Evolutionary conservation across 2,113 vertebrate species (phyloP).

Genomic region (Sinocyclocheilus anophthalmus): DNA sequence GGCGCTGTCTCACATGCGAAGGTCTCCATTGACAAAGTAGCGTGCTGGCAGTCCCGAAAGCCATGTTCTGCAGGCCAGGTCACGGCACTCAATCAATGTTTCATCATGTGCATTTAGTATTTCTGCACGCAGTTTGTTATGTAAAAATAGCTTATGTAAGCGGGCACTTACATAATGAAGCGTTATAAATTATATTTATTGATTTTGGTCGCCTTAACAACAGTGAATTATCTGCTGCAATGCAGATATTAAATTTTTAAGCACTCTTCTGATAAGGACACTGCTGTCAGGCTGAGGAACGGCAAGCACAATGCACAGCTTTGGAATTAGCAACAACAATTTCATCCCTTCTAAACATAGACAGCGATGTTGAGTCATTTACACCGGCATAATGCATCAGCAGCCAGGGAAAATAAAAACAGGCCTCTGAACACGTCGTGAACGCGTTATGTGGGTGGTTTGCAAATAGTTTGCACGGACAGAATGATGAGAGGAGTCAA

Average conservation of each 20-base stretch:
- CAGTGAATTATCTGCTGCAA: slow-evolving; percentile 71
- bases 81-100: slow-evolving; percentile 33
- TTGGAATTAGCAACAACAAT: slow-evolving; percentile 70
- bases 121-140: slow-evolving; percentile 50
- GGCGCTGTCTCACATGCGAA: slow-evolving; percentile 22
- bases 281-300: slow-evolving; percentile 55
- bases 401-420: slow-evolving; percentile 12
- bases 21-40: slow-evolving; percentile 19
- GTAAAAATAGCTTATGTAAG: slow-evolving; percentile 67
- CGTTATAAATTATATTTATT: slow-evolving; percentile 68
- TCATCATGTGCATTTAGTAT: slow-evolving; percentile 32
- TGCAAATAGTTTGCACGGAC: slow-evolving; percentile 47
- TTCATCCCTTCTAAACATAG: slow-evolving; percentile 58
- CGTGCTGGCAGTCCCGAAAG: neutral
- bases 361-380: slow-evolving; percentile 58
- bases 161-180: slow-evolving; percentile 58
- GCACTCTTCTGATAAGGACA: slow-evolving; percentile 61
- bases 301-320: slow-evolving; percentile 54
- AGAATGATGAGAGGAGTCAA: slow-evolving; percentile 32
- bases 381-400: slow-evolving; percentile 43
- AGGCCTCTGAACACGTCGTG: slow-evolving; percentile 3
- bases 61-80: slow-evolving; percentile 6
- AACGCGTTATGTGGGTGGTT: slow-evolving; percentile 54
- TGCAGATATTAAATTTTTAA: slow-evolving; percentile 75
- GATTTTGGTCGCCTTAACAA: slow-evolving; percentile 60